Conservation (phyloP, 1,140 invertebrate genomes). For the Lycorma delicatula region DNA sequence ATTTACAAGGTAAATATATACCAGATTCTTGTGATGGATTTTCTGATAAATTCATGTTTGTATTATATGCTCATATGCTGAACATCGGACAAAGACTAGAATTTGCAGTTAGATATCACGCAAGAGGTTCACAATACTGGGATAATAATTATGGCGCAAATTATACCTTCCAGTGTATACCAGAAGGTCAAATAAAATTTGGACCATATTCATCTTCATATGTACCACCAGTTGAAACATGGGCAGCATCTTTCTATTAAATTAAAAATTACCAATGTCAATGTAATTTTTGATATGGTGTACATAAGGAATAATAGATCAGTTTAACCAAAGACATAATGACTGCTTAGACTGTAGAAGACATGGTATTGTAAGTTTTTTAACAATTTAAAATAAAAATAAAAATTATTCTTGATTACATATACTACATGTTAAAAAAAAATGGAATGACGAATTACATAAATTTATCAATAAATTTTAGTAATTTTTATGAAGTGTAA, state of each 20-base stretch:
- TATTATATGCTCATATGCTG: slow-evolving; percentile 56
- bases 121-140: slow-evolving; percentile 78
- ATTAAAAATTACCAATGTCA: not conserved
- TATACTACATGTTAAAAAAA: too few relatives aligned
- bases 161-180: slow-evolving; percentile 75
- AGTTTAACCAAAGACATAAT: too few relatives aligned
- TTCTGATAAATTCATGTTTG: slow-evolving; percentile 80
- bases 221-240: slow-evolving; percentile 17
- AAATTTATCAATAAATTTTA: too few relatives aligned
- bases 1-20: slow-evolving; percentile 75
- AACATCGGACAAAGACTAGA: slow-evolving; percentile 63
- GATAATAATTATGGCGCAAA: slow-evolving; percentile 80
- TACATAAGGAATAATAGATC: not conserved
- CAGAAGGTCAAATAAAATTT: not conserved
- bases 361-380: too few relatives aligned
- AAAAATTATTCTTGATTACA: too few relatives aligned
- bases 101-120: slow-evolving; percentile 74
- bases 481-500: too few relatives aligned
- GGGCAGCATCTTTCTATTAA: slow-evolving; percentile 18
- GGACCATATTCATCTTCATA: slow-evolving; percentile 1
- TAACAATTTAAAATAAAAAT: too few relatives aligned
- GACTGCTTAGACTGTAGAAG: too few relatives aligned
- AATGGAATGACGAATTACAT: too few relatives aligned
- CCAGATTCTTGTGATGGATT: slow-evolving; percentile 85
- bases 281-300: not conserved